These are phyloP conservation scores for Cantharis rustica DNA, from an alignment of 2,888 invertebrate species.

Conservation along the genomic window DNA sequence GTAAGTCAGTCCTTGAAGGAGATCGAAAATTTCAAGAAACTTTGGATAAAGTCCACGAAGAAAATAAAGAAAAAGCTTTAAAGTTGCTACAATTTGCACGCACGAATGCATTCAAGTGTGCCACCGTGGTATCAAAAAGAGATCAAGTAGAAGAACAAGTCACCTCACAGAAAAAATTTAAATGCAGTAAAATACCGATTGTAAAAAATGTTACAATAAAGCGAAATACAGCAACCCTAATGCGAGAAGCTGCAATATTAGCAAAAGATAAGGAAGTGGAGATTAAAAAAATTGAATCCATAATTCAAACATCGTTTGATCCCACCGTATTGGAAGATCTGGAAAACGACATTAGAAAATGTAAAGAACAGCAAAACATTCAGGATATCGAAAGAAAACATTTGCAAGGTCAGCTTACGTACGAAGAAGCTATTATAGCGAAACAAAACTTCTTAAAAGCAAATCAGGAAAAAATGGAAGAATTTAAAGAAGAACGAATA, in stretches of 20 bases:
- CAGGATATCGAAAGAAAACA: constrained; percentile 64
- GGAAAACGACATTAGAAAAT: constrained; percentile 56
- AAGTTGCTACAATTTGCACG: constrained; percentile 41
- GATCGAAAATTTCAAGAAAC: constrained; percentile 28
- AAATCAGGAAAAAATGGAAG: constrained; percentile 60
- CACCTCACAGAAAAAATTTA: constrained; percentile 14
- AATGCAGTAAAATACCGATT: constrained; percentile 24
- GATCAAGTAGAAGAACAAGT: constrained; percentile 3
- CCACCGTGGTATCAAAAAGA: constrained; percentile 27
- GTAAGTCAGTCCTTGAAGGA: constrained; percentile 37
- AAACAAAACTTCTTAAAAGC: constrained; percentile 58
- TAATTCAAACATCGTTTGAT: constrained; percentile 58
- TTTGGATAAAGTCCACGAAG: constrained; percentile 35
- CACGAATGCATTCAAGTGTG: constrained; percentile 37
- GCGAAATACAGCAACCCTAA: constrained; percentile 59
- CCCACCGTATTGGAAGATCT: constrained; percentile 55
- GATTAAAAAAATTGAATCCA: constrained; percentile 59
- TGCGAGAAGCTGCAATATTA: constrained; percentile 60
- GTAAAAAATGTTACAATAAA: constrained; percentile 50
- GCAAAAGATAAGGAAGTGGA: constrained; percentile 58
- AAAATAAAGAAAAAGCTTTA: constrained; percentile 40
- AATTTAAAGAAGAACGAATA: constrained; percentile 59
- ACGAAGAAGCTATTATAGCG: constrained; percentile 64
- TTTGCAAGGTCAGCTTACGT: constrained; percentile 61
- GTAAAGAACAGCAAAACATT: constrained; percentile 58